Evolutionary conservation across 2,113 vertebrate species (phyloP).

Genomic region (Prionailurus bengalensis): DNA sequence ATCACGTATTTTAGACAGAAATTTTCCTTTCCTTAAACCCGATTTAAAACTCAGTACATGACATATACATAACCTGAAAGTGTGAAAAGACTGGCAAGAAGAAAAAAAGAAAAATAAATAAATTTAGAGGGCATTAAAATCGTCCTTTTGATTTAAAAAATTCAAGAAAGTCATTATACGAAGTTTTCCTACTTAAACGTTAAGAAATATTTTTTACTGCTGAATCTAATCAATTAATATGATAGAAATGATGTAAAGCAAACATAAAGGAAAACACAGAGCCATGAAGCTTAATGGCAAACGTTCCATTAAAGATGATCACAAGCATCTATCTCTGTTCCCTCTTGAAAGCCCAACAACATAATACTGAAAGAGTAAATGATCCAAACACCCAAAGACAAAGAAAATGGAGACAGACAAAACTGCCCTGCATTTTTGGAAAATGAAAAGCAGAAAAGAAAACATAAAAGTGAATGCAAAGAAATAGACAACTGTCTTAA

Average conservation of each 20-base stretch:
- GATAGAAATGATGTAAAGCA: conserved; percentile 23
- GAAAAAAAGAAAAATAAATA: not conserved
- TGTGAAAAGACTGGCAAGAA: not conserved
- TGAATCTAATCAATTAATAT: not conserved
- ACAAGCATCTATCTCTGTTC: not conserved
- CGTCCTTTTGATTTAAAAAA: not conserved
- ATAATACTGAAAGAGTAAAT: not conserved
- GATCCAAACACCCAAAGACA: not conserved
- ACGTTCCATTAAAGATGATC: not conserved
- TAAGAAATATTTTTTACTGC: not conserved
- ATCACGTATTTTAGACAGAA: conserved; percentile 4
- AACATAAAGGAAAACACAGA: conserved; percentile 11
- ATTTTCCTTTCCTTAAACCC: conserved; percentile 34
- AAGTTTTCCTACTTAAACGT: not conserved
- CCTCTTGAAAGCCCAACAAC: not conserved
- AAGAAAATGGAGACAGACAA: not conserved
- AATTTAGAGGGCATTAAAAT: conserved; percentile 12
- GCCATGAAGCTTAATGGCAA: conserved; percentile 2
- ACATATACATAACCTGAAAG: not conserved
- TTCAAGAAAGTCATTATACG: not conserved
- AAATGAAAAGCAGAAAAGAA: not conserved
- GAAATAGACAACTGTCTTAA: not conserved
- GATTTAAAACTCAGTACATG: not conserved
- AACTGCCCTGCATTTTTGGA: not conserved
- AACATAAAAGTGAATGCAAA: not conserved